Base-by-base conservation (phyloP, 2,113 vertebrate genomes). In the Tyrannus savana region DNA sequence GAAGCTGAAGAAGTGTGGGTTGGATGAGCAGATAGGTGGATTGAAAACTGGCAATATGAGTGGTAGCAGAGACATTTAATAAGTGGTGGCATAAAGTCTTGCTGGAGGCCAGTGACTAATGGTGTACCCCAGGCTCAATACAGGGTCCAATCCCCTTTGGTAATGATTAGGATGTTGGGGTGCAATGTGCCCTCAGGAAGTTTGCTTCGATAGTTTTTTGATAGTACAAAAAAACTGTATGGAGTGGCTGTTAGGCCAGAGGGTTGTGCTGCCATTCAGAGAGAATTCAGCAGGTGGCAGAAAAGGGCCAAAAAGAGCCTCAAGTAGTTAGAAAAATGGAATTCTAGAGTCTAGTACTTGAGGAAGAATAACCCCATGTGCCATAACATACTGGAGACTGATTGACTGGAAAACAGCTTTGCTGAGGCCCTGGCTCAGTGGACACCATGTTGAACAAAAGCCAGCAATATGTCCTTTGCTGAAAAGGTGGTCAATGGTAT, bases 391-490 rank as follows among this genome's bases (percentile, higher is more conserved):
- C 18, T 56, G 30, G 10, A 78, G 35, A 12, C 30, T 63, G 31
- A 25, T 27, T 50, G 21, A 1, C 49, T 81, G 55, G 8, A 74
- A 58, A 21, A 25, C 13, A 35, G 6, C 46, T 82, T 74, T 85
- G 4, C 17, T 64, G 55, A n/a, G 19, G 21, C 14, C 4, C 1
- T 2, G 5, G 17, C 23, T 12, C 6, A 6, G 23, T 39, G 55
- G 11, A 46, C 14, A 31, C 9, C 9, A 66, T 25, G 10, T 16
- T 77, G 35, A 82, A 47, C 12, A 46, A 14, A 35, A 44, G 17
- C n/a, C 49, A 50, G 9, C 28, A 47, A 2, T 14, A 13, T 90
- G 6, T 7, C 14, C 5, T 46, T 69, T 30, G 25, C 42, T 59
- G 23, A 28, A 21, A 11, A 68, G 31, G 7, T 21, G 12, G 19